These are phyloP conservation scores for Calephelis perditalis DNA, from an alignment of 2,888 invertebrate genomes.

Conservation along the genomic window DNA sequence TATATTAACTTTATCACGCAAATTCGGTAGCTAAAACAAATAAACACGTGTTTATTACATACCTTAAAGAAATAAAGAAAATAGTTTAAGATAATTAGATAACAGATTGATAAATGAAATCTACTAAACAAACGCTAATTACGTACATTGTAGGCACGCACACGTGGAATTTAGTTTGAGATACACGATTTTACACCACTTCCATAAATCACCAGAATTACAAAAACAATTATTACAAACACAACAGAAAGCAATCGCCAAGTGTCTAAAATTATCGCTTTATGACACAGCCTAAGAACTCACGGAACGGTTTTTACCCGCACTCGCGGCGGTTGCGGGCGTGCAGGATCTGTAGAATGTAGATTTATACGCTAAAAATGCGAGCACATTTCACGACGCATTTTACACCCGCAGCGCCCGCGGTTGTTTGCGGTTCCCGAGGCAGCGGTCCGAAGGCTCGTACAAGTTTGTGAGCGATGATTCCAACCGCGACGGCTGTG, in stretches of 20 bases:
- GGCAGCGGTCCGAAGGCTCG: too few species aligned
- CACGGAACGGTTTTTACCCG: too few species aligned
- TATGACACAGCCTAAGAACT: too few species aligned
- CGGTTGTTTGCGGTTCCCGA: too few species aligned
- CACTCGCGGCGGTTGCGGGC: too few species aligned
- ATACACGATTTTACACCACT: slow-evolving; percentile 59
- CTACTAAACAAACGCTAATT: slow-evolving; percentile 71
- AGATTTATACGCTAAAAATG: too few species aligned
- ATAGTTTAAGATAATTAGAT: slow-evolving; percentile 21
- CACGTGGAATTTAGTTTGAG: slow-evolving; percentile 63
- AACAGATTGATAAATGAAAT: slow-evolving; percentile 27
- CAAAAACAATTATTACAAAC: slow-evolving; percentile 49
- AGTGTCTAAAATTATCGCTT: too few species aligned
- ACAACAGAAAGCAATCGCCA: slow-evolving; percentile 58
- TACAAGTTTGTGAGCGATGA: too few species aligned
- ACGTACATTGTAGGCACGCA: slow-evolving; percentile 43
- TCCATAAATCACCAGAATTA: slow-evolving; percentile 62
- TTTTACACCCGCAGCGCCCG: too few species aligned
- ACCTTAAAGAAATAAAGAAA: slow-evolving; percentile 31
- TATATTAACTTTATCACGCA: slow-evolving; percentile 32
- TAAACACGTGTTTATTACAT: slow-evolving; percentile 44
- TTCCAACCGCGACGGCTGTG: slow-evolving; percentile 25
- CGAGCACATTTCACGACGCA: too few species aligned
- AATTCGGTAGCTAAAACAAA: slow-evolving; percentile 29
- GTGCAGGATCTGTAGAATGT: too few species aligned